Percentiles rank a stretch among this genome's conserved stretches.
Evolutionary conservation across 2,797 vertebrate genomes (phyloP).

Genomic region (Urosaurus nigricauda): DNA sequence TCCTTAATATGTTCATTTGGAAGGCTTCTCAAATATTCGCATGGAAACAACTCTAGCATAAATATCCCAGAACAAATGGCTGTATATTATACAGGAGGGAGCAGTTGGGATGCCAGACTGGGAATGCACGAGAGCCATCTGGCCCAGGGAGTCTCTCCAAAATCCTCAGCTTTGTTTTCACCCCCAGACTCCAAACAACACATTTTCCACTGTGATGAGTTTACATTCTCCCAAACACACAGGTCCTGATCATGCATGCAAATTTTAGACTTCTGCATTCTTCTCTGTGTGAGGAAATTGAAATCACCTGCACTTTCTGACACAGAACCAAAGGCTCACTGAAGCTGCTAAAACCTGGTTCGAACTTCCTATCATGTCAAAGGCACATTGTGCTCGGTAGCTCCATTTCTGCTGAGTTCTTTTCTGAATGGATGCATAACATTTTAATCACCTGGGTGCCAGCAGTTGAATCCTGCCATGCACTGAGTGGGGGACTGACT

Average conservation of each 20-base stretch:
- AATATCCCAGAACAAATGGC: constrained; percentile 90
- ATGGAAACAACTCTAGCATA: constrained; percentile 89
- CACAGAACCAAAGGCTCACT: constrained; percentile 77
- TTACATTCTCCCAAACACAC: constrained; percentile 88
- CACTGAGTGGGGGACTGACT: constrained; percentile 69
- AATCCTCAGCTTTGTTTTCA: constrained; percentile 95
- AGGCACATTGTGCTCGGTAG: constrained; percentile 73
- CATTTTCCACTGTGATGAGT: constrained; percentile 89
- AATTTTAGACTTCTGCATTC: constrained; percentile 84
- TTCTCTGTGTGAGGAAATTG: constrained; percentile 81
- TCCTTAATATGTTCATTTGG: constrained; percentile 85
- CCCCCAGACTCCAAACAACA: constrained; percentile 89
- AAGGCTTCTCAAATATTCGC: constrained; percentile 88
- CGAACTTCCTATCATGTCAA: constrained; percentile 70
- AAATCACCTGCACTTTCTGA: constrained; percentile 83
- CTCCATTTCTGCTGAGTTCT: constrained; percentile 64
- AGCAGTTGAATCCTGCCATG: constrained; percentile 60
- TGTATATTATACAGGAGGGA: constrained; percentile 89
- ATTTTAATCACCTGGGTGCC: constrained; percentile 66
- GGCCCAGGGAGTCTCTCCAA: constrained; percentile 93
- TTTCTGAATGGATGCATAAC: constrained; percentile 77
- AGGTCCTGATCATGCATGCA: constrained; percentile 87
- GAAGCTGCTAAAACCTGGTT: constrained; percentile 79
- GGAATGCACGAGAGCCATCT: constrained; percentile 94
- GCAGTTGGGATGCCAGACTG: constrained; percentile 98